A percentile compares a stretch with the other conserved stretches of the same genome.
Conservation (phyloP, 2,888 invertebrate species). For the Trichopria drosophilae region DNA sequence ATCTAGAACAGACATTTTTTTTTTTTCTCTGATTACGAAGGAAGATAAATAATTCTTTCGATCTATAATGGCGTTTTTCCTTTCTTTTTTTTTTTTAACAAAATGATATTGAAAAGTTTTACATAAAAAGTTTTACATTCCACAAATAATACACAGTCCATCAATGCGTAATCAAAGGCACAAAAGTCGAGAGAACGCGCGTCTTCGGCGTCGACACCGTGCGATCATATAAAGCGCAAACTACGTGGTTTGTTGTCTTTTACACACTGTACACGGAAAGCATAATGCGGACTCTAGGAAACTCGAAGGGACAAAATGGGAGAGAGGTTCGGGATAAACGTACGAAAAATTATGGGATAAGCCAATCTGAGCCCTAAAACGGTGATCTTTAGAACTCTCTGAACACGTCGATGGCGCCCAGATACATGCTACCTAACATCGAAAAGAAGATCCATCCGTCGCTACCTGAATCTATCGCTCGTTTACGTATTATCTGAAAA, state of each 20-base stretch:
- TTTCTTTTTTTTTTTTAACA: too few species aligned
- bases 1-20: conserved; percentile 56
- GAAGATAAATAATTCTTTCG: conserved; percentile 39
- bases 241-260: conserved; percentile 46
- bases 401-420: conserved; percentile 63
- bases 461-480: conserved; percentile 52
- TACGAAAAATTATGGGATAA: conserved; percentile 37
- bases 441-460: conserved; percentile 55
- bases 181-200: conserved; percentile 47
- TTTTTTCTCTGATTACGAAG: conserved; percentile 42
- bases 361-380: conserved; percentile 49
- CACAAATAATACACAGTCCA: conserved; percentile 50
- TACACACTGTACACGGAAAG: conserved; percentile 40
- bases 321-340: conserved; percentile 31
- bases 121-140: conserved; percentile 38
- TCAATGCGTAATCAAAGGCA: conserved; percentile 52
- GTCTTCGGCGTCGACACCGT: conserved; percentile 37
- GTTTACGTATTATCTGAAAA: conserved; percentile 49
- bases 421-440: conserved; percentile 63
- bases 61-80: too few species aligned
- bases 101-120: conserved; percentile 35
- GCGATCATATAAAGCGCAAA: conserved; percentile 45
- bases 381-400: conserved; percentile 56
- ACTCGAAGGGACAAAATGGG: conserved; percentile 21
- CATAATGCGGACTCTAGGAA: conserved; percentile 29